A percentile compares a stretch with the other conserved stretches of the same genome.
phyloP scores from a whole-genome alignment of 2,888 invertebrate genomes.

The Tinea semifulvella region DNA sequence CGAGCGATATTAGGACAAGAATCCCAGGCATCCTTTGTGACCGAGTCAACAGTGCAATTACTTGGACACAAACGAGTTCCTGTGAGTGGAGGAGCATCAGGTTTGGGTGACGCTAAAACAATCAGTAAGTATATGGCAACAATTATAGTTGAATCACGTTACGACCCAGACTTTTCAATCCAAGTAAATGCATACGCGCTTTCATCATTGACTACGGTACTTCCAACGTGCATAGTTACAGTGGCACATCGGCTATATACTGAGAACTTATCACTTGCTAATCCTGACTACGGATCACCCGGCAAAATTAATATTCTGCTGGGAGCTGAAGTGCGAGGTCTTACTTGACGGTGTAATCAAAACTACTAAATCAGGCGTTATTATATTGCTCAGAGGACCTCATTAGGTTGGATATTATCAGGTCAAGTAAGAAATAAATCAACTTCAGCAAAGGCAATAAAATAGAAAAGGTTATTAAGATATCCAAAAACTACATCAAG shows the following conservation, averaged over 20 bases:
- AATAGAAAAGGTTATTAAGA: constrained; percentile 19
- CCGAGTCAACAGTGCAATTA: constrained; percentile 22
- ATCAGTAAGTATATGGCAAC: constrained; percentile 18
- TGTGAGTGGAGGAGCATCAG: constrained; percentile 20
- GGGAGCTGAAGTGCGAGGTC: constrained; percentile 20
- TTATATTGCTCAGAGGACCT: constrained; percentile 20
- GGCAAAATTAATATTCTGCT: constrained; percentile 20
- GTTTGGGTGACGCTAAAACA: constrained; percentile 19
- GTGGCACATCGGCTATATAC: constrained; percentile 19
- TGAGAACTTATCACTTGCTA: constrained; percentile 19
- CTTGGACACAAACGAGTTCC: constrained; percentile 21
- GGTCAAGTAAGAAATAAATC: constrained; percentile 13
- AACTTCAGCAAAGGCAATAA: not conserved
- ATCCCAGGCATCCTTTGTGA: constrained; percentile 24
- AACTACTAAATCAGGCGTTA: not conserved
- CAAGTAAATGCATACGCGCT: constrained; percentile 21
- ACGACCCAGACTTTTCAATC: constrained; percentile 15
- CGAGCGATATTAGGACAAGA: constrained; percentile 24
- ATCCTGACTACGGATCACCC: constrained; percentile 19
- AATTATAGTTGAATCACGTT: constrained; percentile 18
- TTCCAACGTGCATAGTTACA: constrained; percentile 16
- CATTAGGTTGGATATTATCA: constrained; percentile 23
- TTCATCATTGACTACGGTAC: constrained; percentile 16
- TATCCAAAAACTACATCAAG: constrained; percentile 17
- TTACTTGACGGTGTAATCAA: no score